These are phyloP conservation scores for Psittacula echo DNA, from an alignment of 2,797 vertebrate species.

Conservation along the genomic window DNA sequence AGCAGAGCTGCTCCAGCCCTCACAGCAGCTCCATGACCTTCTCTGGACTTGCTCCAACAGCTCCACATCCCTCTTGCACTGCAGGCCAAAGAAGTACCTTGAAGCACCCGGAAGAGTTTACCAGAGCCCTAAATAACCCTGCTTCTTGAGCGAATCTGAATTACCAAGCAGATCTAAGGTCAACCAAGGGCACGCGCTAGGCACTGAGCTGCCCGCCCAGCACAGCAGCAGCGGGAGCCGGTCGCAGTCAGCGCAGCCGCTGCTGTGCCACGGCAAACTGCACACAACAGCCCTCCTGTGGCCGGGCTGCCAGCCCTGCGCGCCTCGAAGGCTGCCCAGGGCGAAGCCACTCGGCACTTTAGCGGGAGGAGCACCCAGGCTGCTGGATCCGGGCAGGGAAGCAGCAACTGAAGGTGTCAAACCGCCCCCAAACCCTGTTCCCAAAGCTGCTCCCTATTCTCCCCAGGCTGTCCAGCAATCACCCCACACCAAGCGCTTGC, in stretches of 20 bases:
- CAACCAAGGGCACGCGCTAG: background rate
- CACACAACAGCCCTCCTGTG: background rate
- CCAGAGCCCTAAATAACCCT: background rate
- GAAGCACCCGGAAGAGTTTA: background rate
- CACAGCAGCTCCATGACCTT: background rate
- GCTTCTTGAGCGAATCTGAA: background rate
- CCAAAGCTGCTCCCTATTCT: background rate
- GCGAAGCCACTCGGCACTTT: background rate
- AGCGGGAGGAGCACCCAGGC: rapidly evolving
- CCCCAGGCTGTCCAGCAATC: background rate
- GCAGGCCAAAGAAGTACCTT: background rate
- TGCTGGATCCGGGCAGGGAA: rapidly evolving
- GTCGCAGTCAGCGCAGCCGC: rapidly evolving
- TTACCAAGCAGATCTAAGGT: background rate
- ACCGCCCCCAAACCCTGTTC: background rate
- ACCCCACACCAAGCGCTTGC: too few species aligned
- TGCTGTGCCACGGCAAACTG: background rate
- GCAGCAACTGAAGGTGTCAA: background rate
- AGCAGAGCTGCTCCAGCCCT: background rate
- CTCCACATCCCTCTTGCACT: background rate
- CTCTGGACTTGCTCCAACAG: background rate
- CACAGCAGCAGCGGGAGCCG: background rate
- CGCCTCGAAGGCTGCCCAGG: background rate
- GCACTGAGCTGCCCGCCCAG: background rate
- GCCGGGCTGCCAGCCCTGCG: background rate